Evolutionary conservation across 2,888 invertebrate genomes (phyloP), one percentile per base, ranked within the genome.

Genomic region (Beris morrisii): DNA sequence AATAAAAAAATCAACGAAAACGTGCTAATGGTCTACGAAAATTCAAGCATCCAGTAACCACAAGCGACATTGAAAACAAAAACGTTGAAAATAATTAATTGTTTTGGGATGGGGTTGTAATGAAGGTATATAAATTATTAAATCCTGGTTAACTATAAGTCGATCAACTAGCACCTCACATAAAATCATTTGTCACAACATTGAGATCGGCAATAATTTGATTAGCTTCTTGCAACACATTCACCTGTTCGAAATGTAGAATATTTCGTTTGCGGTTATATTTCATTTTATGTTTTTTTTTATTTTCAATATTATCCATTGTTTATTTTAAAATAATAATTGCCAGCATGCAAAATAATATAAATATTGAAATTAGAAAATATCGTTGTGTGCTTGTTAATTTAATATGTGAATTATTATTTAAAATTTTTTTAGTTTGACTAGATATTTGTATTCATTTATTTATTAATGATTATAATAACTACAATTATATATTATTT

Each of bases 161-260:
- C 38, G 9, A 7, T 6, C 15, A 22, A 54, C 44, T 44, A 55
- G 12, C 55, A 64, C 45, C 73, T 78, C 74, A 80, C 78, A 80
- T 80, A 74, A 80, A 80, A 75, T 79, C 78, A 74, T 79, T 79
- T 70, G 79, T 79, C 73, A 79, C 77, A 73, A 77, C 74, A 73
- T 76, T 78, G 66, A 79, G 75, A 72, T 80, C 77, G 67, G 76
- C 75, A 70, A 79, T 76, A 70, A 79, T 76, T 73, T 77, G 78
- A 75, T 79, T 77, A 72, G 78, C 76, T 75, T 79, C 79, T 70
- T 77, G 77, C 67, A 79, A 73, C 72, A 78, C 70, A 69, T 65
- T 70, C 64, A 56, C 50, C 55, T 38, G 38, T 61, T 52, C 38
- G 61, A 15, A 50, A 46, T 61, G 58, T 43, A 44, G 46, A 22